These are phyloP conservation scores for Cryptophagus acutangulus DNA, from an alignment of 2,888 invertebrate genomes.

Conservation along the genomic window DNA sequence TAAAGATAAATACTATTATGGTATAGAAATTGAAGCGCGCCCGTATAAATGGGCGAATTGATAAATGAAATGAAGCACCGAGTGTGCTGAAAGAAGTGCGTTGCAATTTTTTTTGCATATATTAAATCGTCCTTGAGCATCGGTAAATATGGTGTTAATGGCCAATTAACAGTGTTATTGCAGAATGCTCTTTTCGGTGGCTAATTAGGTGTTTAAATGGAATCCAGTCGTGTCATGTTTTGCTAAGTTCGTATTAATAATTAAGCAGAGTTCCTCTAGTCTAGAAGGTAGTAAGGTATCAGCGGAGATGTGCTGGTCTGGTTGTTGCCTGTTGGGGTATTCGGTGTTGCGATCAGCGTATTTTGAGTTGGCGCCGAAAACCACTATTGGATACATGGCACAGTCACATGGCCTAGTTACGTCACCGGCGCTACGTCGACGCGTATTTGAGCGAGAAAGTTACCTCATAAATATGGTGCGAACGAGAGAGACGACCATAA, in stretches of 20 bases:
- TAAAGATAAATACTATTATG: too few relatives aligned
- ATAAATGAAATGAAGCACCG: too few relatives aligned
- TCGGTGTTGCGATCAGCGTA: too few relatives aligned
- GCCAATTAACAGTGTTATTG: constrained; percentile 26
- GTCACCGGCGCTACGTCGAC: constrained; percentile 43
- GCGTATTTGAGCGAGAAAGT: constrained; percentile 49
- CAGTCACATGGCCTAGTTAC: constrained; percentile 46
- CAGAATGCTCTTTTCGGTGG: constrained; percentile 24
- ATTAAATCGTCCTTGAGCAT: constrained; percentile 23
- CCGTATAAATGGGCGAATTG: too few relatives aligned
- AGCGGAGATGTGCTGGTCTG: background rate
- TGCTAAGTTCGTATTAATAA: constrained; percentile 6
- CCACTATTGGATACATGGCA: constrained; percentile 44
- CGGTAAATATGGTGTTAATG: constrained; percentile 31
- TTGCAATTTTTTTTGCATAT: too few relatives aligned
- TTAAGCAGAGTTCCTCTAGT: too few relatives aligned
- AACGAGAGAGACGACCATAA: constrained; percentile 51
- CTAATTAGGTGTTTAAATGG: constrained; percentile 34
- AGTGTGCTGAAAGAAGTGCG: too few relatives aligned
- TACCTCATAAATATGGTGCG: constrained; percentile 49
- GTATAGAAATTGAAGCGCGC: too few relatives aligned
- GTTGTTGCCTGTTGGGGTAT: constrained; percentile 21
- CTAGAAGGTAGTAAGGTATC: too few relatives aligned
- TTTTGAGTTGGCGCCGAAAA: constrained; percentile 47
- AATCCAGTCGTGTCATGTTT: constrained; percentile 24